Percentiles rank a stretch among this genome's conserved stretches.
These are phyloP conservation scores for Agrypnia vestita DNA, from an alignment of 1,140 invertebrate species.

Conservation along the genomic window DNA sequence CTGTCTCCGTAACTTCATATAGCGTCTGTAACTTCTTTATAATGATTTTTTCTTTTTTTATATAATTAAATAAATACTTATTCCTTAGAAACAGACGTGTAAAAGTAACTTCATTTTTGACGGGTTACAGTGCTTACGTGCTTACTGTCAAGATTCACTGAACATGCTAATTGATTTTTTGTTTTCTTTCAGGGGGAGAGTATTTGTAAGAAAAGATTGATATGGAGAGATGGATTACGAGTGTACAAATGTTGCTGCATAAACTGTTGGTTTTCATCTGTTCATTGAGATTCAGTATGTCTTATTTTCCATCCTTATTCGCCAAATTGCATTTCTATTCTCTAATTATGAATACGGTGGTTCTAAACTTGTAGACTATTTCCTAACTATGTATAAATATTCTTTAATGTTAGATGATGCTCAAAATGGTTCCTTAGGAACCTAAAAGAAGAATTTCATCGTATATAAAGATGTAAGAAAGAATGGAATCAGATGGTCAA, in stretches of 20 bases:
- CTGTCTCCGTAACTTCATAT: no score
- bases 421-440: slow-evolving; percentile 48
- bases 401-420: slow-evolving; percentile 52
- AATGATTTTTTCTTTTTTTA: no score
- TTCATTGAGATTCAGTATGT: slow-evolving; percentile 33
- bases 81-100: no score
- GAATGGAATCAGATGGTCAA: not conserved
- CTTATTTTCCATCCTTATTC: slow-evolving; percentile 40
- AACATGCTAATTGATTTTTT: slow-evolving; percentile 3
- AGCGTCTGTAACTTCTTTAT: no score
- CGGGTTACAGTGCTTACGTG: no score
- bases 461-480: slow-evolving; percentile 24
- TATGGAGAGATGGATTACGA: not conserved
- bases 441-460: slow-evolving; percentile 17
- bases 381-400: slow-evolving; percentile 51
- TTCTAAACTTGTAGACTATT: slow-evolving; percentile 41
- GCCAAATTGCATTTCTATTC: slow-evolving; percentile 23
- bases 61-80: no score
- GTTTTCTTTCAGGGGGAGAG: slow-evolving; percentile 78
- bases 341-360: slow-evolving; percentile 45
- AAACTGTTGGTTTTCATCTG: slow-evolving; percentile 47
- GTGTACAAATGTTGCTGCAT: slow-evolving; percentile 39
- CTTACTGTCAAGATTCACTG: no score
- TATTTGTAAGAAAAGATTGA: slow-evolving; percentile 81
- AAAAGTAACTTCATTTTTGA: no score